phyloP scores from a whole-genome alignment of 2,113 vertebrate species.

The Thermophis baileyi region DNA sequence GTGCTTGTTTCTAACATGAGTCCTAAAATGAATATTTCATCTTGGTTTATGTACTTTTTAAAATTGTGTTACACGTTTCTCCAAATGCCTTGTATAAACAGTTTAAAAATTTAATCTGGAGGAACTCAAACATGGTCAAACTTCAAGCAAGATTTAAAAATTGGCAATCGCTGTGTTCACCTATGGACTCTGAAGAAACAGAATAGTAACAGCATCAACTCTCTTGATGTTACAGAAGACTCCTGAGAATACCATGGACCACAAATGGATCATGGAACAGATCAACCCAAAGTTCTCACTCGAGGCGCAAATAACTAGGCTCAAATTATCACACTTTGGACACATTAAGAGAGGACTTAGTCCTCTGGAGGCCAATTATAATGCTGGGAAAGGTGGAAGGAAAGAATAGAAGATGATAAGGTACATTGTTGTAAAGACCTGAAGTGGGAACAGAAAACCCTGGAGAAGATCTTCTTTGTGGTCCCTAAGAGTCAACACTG shows the following conservation, averaged over 20 bases:
- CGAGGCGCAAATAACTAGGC: background rate
- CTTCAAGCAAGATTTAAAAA: background rate
- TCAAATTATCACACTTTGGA: background rate
- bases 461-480: background rate
- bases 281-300: background rate
- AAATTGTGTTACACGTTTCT: background rate
- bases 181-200: background rate
- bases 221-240: background rate
- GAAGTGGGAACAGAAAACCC: background rate
- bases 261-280: background rate
- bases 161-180: background rate
- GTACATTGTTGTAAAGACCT: background rate
- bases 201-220: background rate
- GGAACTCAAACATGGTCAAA: background rate
- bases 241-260: background rate
- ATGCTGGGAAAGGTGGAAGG: background rate
- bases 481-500: background rate
- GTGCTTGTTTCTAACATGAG: background rate
- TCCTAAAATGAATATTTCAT: background rate
- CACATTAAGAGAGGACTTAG: background rate
- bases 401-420: background rate
- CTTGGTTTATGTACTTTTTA: background rate
- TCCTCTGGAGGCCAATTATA: background rate
- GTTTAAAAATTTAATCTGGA: background rate
- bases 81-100: background rate